These are phyloP conservation scores for Myotis daubentonii DNA, from an alignment of 2,797 vertebrate genomes.

Conservation along the genomic window DNA sequence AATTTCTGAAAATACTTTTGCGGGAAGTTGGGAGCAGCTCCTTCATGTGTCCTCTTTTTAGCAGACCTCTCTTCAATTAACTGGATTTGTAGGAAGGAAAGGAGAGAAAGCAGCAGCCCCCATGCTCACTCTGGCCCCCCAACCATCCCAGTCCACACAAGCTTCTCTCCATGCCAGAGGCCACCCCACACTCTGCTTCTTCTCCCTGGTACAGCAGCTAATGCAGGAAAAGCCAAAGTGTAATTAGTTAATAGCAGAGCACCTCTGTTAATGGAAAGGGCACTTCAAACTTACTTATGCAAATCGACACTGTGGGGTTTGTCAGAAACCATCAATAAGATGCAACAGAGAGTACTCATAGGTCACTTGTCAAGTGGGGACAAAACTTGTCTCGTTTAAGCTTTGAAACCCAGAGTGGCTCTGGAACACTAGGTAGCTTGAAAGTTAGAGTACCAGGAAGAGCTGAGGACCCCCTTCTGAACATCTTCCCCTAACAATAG, in stretches of 20 bases:
- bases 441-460: slow-evolving; percentile 34
- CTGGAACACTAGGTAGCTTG: neutral
- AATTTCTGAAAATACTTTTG: neutral
- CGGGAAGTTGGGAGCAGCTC: neutral
- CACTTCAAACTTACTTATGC: slow-evolving; percentile 66
- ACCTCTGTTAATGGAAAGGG: slow-evolving; percentile 58
- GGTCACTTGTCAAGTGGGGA: slow-evolving; percentile 57
- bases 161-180: neutral
- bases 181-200: neutral
- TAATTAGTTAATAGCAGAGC: slow-evolving; percentile 55
- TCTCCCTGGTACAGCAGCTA: neutral
- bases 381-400: slow-evolving; percentile 51
- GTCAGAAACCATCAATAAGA: slow-evolving; percentile 72
- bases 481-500: neutral
- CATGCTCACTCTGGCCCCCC: neutral
- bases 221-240: slow-evolving; percentile 49
- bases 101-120: neutral
- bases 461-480: neutral
- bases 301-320: slow-evolving; percentile 57
- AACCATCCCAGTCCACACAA: neutral
- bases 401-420: slow-evolving; percentile 36
- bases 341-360: slow-evolving; percentile 18
- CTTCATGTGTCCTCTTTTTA: neutral
- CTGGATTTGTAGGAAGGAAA: neutral
- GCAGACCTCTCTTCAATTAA: neutral